Percentiles rank a stretch among this genome's conserved stretches.
Evolutionary conservation across 2,888 invertebrate species (phyloP).

Genomic region (Cephus spinipes): DNA sequence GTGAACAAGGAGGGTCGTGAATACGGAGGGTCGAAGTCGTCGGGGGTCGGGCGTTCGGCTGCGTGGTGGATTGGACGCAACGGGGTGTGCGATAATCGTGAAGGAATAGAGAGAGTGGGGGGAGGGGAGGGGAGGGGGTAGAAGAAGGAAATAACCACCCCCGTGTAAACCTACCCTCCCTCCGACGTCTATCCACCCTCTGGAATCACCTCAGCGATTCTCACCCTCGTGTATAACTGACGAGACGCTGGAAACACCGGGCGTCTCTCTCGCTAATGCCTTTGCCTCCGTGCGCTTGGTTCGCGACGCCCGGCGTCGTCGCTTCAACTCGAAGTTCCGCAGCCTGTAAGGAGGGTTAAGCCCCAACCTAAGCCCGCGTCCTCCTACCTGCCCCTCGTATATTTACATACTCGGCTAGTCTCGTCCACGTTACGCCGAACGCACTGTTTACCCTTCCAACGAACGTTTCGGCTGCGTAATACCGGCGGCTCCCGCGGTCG

Average conservation of each 20-base stretch:
- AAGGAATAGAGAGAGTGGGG: conserved; percentile 50
- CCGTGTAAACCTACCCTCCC: conserved; percentile 6
- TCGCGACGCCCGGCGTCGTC: conserved; percentile 5
- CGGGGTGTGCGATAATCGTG: conserved; percentile 51
- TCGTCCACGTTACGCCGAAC: conserved; percentile 40
- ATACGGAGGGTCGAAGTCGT: conserved; percentile 8
- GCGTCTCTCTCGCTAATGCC: conserved; percentile 46
- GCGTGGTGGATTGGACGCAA: conserved; percentile 50
- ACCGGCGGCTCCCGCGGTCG: too few relatives aligned
- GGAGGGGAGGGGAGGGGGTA: background rate
- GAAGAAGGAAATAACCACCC: too few relatives aligned
- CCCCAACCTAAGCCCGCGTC: conserved; percentile 8
- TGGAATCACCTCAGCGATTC: conserved; percentile 21
- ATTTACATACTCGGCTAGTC: conserved; percentile 33
- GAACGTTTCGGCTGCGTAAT: conserved; percentile 36
- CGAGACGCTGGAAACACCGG: conserved; percentile 40
- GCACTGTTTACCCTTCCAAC: conserved; percentile 39
- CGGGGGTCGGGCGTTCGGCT: conserved; percentile 14
- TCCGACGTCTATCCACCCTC: conserved; percentile 4
- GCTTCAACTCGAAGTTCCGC: conserved; percentile 11
- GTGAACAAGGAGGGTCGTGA: conserved; percentile 15
- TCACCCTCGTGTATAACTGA: conserved; percentile 34
- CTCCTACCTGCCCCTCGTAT: conserved; percentile 1
- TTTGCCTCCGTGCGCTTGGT: conserved; percentile 27
- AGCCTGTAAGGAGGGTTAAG: background rate